Evolutionary conservation across 2,888 invertebrate species (phyloP), one percentile per base, ranked within the genome.

Genomic region (Aethes cnicana): DNA sequence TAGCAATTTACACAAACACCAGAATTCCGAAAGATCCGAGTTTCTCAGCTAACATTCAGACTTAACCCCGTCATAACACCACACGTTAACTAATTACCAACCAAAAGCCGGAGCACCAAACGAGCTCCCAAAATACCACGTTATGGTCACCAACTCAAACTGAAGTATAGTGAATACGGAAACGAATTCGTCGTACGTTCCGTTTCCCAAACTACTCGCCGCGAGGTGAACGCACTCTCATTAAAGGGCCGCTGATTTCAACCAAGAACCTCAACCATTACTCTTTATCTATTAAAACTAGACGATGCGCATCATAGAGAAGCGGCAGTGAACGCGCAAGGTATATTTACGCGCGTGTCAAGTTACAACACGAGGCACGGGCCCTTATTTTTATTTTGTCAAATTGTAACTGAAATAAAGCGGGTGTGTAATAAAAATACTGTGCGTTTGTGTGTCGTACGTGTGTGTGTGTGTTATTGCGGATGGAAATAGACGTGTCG

Each of bases 351-450:
- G 61, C 64, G 58, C 48, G 73, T 74, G 68, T 73, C 74, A 68
- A 63, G 68, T 76, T 76, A 72, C 74, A n/a, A n/a, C n/a, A 59
- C 54, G 37, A 48, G 55, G 35, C 53, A 49, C 57, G 56, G 54
- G 66, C 61, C 67, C 80, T 82, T 86, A 86, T 86, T 88, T 88
- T 84, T 85, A 84, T 87, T 87, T 87, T 86, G 87, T 88, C 84
- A 88, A 88, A 88, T 88, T 84, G 87, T 87, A 87, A 77, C 88
- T 85, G 86, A 87, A 88, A 88, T 86, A 86, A 81, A 86, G 83
- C 87, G 73, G 80, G 81, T 74, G 75, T 72, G 78, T 77, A 87
- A 88, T 89, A 89, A 88, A 87, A 89, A 87, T 88, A 89, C 86
- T 86, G 77, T 77, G 65, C 77, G 84, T 87, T 55, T 55, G 53